Evolutionary conservation across 2,113 vertebrate genomes (phyloP), one percentile per base, ranked within the genome.

Genomic region (Xenotilapia leptura): DNA sequence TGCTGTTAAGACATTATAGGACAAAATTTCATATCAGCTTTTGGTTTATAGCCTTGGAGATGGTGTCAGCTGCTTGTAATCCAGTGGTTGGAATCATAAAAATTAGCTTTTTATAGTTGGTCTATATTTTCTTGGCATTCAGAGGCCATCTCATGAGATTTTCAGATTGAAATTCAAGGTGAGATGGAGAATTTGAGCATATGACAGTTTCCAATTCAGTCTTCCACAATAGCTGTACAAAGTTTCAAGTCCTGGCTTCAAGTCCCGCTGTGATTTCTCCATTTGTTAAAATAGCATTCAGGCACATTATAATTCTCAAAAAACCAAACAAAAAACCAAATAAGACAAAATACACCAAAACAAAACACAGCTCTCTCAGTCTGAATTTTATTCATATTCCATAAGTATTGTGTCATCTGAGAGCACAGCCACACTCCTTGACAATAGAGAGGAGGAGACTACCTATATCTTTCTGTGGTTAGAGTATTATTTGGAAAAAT

Each of bases 1-100:
- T 28, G 79, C 65, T 77, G 79, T 80, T 38, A 88, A 28, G 81
- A 60, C 86, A 92, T 88, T n/a, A 62, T 33, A 62, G 58, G 91
- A 94, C 92, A 90, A 14, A 94, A 93, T 94, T 93, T 94, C 91
- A 88, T 88, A 94, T 94, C 90, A 86, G 79, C 77, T 86, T 83
- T 89, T 90, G 88, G 87, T 91, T 90, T 82, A 92, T 83, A 82
- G 88, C 86, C 83, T 82, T 77, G 26, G 84, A 86, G 88, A 91
- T 95, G 92, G 95, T 94, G 93, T 96, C 95, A 96, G 91, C 90
- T 86, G 90, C 90, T 81, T 93, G 70, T 90, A 85, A 91, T 96
- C 87, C 95, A 94, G 88, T 88, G 92, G 94, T 92, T 95, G 92
- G 92, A 94, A 92, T 94, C 88, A 84, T 94, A 94, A 91, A 95